These are phyloP conservation scores for Phataginus tetradactyla DNA, from an alignment of 2,797 vertebrate genomes.

Conservation along the genomic window DNA sequence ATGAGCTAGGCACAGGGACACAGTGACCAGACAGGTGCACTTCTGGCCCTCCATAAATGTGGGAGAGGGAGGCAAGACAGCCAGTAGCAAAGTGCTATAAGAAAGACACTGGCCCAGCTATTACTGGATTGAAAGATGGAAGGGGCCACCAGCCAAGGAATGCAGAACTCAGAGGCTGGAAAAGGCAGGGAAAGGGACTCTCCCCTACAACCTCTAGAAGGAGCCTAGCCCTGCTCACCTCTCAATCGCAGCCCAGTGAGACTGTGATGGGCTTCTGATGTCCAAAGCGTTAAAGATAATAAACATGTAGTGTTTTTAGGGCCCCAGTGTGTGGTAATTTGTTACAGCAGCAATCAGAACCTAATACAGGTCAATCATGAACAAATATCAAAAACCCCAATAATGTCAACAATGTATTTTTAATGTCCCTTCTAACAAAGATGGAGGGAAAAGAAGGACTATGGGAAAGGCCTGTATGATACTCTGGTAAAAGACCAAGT, in stretches of 20 bases:
- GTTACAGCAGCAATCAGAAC: not conserved
- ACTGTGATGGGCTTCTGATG: not conserved
- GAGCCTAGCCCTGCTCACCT: not conserved
- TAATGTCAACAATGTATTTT: not conserved
- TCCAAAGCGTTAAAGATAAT: not conserved
- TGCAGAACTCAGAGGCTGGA: not conserved
- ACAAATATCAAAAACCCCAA: not conserved
- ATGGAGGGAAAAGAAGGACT: not conserved
- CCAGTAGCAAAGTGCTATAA: not conserved
- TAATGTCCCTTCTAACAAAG: not conserved
- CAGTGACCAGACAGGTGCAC: not conserved
- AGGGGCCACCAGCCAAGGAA: not conserved
- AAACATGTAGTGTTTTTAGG: not conserved
- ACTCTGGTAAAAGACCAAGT: not conserved
- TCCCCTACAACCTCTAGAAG: not conserved
- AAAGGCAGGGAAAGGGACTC: not conserved
- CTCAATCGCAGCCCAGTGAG: not conserved
- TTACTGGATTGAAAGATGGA: not conserved
- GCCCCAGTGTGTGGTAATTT: not conserved
- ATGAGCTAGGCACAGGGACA: not conserved
- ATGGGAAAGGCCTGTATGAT: not conserved
- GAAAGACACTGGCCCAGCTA: not conserved
- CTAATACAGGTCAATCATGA: not conserved
- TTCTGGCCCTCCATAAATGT: not conserved
- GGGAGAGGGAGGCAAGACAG: not conserved